phyloP scores from a whole-genome alignment of 2,113 vertebrate genomes.

The Galemys pyrenaicus region DNA sequence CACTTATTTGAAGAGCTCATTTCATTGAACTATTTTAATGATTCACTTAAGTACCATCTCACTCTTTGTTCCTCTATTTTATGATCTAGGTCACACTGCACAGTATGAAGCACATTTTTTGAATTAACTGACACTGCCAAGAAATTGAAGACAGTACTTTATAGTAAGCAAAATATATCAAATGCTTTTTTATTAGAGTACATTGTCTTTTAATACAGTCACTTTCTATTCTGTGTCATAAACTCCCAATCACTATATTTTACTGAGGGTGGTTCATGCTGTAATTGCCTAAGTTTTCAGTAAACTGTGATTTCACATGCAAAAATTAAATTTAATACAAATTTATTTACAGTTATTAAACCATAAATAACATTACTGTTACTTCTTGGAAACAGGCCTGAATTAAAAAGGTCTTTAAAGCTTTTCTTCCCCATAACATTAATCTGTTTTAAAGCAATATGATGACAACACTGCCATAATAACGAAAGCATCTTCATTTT shows the following conservation, averaged over 20 bases:
- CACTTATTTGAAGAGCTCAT: constrained; percentile 22
- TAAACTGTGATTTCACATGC: constrained; percentile 76
- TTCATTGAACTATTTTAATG: constrained; percentile 33
- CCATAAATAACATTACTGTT: constrained; percentile 77
- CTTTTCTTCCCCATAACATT: constrained; percentile 71
- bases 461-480: constrained; percentile 57
- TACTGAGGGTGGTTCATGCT: constrained; percentile 52
- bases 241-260: constrained; percentile 50
- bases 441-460: constrained; percentile 78
- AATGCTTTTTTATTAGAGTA: constrained; percentile 36
- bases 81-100: background rate
- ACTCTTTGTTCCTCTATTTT: background rate
- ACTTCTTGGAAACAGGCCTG: constrained; percentile 75
- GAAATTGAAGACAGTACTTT: constrained; percentile 53
- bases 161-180: constrained; percentile 55
- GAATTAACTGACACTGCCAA: constrained; percentile 67
- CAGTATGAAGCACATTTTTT: background rate
- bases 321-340: constrained; percentile 80
- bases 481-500: constrained; percentile 70
- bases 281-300: constrained; percentile 77
- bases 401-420: constrained; percentile 80
- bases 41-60: background rate
- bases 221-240: constrained; percentile 33
- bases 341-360: constrained; percentile 83
- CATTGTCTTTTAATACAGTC: constrained; percentile 21